Evolutionary conservation across 2,797 vertebrate genomes (phyloP), one percentile per base, ranked within the genome.

Genomic region (Sebastes kiyomatsui): DNA sequence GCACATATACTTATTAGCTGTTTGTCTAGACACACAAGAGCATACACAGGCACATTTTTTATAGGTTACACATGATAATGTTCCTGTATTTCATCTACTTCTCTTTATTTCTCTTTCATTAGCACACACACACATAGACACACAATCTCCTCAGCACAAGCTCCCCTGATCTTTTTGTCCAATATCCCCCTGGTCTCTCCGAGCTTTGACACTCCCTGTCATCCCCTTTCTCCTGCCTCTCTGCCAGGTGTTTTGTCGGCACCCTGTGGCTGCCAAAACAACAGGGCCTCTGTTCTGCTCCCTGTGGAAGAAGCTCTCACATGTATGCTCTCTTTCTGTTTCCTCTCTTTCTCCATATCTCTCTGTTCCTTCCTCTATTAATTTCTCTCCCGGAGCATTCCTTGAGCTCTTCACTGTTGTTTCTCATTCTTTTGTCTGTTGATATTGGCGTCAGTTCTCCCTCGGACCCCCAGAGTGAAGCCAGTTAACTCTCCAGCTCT

Each of bases 391-490:
- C 4, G 2, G 32, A 80, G 55, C 70, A 80, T 87, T 86, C 70
- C 49, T 90, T 8, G 1, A 67, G 56, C 68, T 67, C 69, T 75
- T 59, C 59, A 66, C 81, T 90, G 87, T 90, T 92, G 87, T 89
- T 87, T 89, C 84, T 91, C 67, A 84, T 91, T 88, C 83, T 88
- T 90, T 86, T 87, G 72, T 80, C 79, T 93, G 92, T 93, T 94
- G 81, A 90, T 90, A 88, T 93, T 95, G 92, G 88, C 82, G 6
- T 87, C 33, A 46, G 67, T 14, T 65, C 69, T 71, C 14, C 32
- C 13, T 33, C 12, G 62, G 75, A 89, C 84, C 79, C 86, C 74
- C 78, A 59, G 77, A 75, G 85, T 75, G 85, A 77, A 85, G 80
- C 74, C 85, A 5, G 76, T 81, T 84, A 74, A 67, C 83, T 79